A percentile compares a stretch with the other conserved stretches of the same genome.
phyloP scores from a whole-genome alignment of 2,888 invertebrate genomes.

The Keiferia lycopersicella region DNA sequence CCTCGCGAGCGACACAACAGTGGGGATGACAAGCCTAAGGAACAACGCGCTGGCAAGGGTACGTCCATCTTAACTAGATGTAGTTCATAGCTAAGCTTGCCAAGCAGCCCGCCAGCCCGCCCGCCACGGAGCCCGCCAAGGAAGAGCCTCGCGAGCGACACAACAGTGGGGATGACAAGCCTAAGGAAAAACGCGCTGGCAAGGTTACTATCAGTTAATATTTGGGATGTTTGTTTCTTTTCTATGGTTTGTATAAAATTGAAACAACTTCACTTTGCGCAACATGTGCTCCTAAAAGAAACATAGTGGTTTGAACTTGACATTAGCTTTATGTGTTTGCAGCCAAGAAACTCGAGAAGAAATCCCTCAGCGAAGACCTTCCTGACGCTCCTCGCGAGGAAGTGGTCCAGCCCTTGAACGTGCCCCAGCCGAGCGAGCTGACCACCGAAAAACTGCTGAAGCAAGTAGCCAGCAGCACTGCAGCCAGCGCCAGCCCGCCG shows the following conservation, averaged over 20 bases:
- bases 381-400: slow-evolving; percentile 52
- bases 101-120: slow-evolving; percentile 37
- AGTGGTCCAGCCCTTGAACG: slow-evolving; percentile 64
- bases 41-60: slow-evolving; percentile 67
- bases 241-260: no score
- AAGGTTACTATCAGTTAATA: no score
- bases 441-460: slow-evolving; percentile 71
- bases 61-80: slow-evolving; percentile 24
- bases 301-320: no score
- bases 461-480: slow-evolving; percentile 52
- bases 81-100: no score
- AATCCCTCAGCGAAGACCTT: slow-evolving; percentile 45
- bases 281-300: no score
- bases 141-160: slow-evolving; percentile 60
- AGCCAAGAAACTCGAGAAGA: slow-evolving; percentile 70
- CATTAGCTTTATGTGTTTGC: slow-evolving; percentile 1
- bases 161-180: slow-evolving; percentile 52
- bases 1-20: slow-evolving; percentile 55
- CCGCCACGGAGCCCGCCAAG: slow-evolving; percentile 51
- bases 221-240: no score
- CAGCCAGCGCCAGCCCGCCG: slow-evolving; percentile 47
- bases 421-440: slow-evolving; percentile 69
- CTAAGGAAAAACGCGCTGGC: slow-evolving; percentile 63
- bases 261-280: no score
- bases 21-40: slow-evolving; percentile 59